Base-by-base conservation (phyloP, 2,797 vertebrate genomes). In the Gobionotothen gibberifrons region DNA sequence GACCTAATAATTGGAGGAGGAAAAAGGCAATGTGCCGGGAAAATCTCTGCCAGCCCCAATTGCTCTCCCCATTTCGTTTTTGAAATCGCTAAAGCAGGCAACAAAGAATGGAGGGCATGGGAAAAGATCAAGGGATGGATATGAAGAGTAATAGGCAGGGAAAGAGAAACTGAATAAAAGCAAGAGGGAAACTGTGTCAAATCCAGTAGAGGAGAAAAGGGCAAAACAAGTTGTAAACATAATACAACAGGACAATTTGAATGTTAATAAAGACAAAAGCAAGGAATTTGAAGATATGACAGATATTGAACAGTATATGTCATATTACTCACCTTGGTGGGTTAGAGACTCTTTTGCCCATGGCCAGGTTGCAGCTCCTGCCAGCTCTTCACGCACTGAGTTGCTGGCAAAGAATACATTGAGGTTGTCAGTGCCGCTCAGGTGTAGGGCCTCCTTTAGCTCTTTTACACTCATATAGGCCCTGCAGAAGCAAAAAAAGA, bases 391-490 rank as follows among this genome's bases (percentile, higher is more conserved):
- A 39, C 96, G 93, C 26, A 96, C 95, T 0, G 98, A 99, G 82
- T 95, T 98, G 85, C 91, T 94, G 87, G 97, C 98, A 1, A 99
- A 99, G 89, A 98, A 99, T 67, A 99, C 93, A 0, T 99, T 99
- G 87, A 99, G 96, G 43, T 95, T 97, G 72, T 98, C 95, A 5
- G 93, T 92, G 62, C 96, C 93, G 78, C 96, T 98, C 88, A 98
- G 93, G 54, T 94, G 95, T 53, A 99, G 92, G 3, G 92, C 79
- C 72, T 99, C 96, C 90, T 97, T 99, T 39, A 99, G 90, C 82
- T 99, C 98, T 91, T 98, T 99, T 72, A 98, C 96, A 0, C 97
- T 99, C 95, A 99, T 96, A 78, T 99, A 99, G 0, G 96, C 95
- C 86, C 98, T 99, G 90, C 22, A 61, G 56, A 56, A 17, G 65